Conservation (phyloP, 35 echinoderm and acorn worm species). For the Anneissia japonica region DNA sequence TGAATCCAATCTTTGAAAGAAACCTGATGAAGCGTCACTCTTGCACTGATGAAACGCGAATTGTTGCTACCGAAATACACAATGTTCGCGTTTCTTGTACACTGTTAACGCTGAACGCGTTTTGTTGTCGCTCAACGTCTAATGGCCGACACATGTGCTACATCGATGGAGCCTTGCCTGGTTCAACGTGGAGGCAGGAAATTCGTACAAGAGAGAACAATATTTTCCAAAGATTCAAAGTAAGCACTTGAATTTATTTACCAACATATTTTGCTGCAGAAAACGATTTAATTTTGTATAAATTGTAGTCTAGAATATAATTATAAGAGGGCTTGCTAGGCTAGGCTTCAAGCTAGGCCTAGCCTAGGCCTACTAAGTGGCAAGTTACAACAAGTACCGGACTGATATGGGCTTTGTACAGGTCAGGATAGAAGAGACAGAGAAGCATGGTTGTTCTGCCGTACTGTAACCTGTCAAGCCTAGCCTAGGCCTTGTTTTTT, state of each 20-base stretch:
- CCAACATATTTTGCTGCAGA: not conserved
- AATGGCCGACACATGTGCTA: too few species aligned
- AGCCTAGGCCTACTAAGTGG: not conserved
- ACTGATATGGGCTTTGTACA: not conserved
- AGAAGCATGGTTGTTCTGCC: too few species aligned
- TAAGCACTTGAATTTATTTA: not conserved
- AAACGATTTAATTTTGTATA: not conserved
- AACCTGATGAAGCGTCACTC: too few species aligned
- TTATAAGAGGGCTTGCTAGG: too few species aligned
- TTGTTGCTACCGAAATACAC: too few species aligned
- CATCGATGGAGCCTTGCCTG: slow-evolving; percentile 5
- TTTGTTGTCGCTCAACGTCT: too few species aligned
- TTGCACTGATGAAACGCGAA: too few species aligned
- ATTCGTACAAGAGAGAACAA: slow-evolving; percentile 6
- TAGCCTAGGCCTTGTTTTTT: not conserved
- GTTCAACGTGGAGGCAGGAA: slow-evolving; percentile 23
- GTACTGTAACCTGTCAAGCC: too few species aligned
- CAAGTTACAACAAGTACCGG: not conserved
- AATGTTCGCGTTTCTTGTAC: too few species aligned
- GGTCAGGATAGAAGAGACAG: not conserved
- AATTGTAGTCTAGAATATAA: too few species aligned
- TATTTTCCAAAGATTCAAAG: slow-evolving; percentile 45
- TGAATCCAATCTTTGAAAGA: too few species aligned
- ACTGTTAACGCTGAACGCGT: too few species aligned
- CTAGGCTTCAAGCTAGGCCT: not conserved